These are phyloP conservation scores for Empidonax alnorum DNA, from an alignment of 2,113 vertebrate genomes.

Conservation along the genomic window DNA sequence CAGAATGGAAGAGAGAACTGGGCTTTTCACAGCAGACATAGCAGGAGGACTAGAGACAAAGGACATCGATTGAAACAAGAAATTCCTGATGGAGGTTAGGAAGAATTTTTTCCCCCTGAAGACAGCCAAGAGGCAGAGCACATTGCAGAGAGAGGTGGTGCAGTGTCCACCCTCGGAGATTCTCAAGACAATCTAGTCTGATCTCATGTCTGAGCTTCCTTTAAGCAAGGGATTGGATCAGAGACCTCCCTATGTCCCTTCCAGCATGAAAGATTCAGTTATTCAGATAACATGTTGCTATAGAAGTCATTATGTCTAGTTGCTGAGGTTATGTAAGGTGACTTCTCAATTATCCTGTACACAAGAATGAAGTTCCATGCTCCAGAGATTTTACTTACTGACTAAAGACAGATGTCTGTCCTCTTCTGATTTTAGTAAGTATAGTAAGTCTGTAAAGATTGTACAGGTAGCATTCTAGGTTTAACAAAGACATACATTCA, in stretches of 20 bases:
- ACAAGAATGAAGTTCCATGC: neutral
- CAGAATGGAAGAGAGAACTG: neutral
- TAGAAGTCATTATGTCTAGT: neutral
- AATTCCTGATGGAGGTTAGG: neutral
- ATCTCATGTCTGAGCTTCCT: neutral
- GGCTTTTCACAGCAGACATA: neutral
- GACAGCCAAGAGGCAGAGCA: neutral
- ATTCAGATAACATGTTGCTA: neutral
- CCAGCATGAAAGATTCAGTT: neutral
- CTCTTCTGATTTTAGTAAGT: neutral
- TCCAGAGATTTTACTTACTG: neutral
- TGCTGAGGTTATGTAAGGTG: neutral
- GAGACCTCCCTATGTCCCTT: neutral
- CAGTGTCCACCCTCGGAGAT: neutral
- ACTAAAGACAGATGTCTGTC: neutral
- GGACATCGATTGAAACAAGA: neutral
- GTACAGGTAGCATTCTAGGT: neutral
- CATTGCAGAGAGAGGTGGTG: neutral
- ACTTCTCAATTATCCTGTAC: neutral
- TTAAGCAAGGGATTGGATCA: neutral
- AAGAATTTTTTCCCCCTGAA: neutral
- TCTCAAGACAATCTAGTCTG: neutral
- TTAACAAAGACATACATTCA: neutral
- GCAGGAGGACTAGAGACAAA: neutral
- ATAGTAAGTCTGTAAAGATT: neutral